Conservation (phyloP, 2,113 vertebrate species). For the Austrofundulus limnaeus region DNA sequence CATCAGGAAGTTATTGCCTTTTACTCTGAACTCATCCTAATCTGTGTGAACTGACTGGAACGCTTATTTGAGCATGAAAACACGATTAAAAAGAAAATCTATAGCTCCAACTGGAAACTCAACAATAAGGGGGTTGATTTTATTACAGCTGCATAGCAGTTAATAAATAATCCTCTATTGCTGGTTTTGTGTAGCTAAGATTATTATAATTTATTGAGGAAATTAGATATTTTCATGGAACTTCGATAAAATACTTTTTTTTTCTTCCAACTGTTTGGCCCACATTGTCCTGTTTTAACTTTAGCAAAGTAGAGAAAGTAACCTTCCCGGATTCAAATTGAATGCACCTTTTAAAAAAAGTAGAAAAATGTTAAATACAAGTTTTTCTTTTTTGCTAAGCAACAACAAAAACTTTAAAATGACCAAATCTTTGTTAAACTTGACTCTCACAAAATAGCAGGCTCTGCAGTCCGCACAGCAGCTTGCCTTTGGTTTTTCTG, state of each 20-base stretch:
- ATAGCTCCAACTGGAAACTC: conserved; percentile 11
- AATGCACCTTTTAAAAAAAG: background rate
- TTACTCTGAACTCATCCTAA: conserved; percentile 21
- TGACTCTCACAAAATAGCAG: conserved; percentile 16
- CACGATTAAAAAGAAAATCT: background rate
- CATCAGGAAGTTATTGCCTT: conserved; percentile 25
- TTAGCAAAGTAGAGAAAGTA: too few species aligned
- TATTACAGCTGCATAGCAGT: background rate
- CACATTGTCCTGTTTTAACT: too few species aligned
- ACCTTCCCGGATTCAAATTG: too few species aligned
- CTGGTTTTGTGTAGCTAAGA: background rate
- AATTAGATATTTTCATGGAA: conserved; percentile 7
- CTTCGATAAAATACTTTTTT: background rate
- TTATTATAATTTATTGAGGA: conserved; percentile 1
- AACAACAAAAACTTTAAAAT: background rate
- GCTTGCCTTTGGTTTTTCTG: conserved; percentile 62
- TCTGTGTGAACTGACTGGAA: conserved; percentile 18
- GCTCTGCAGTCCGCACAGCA: background rate
- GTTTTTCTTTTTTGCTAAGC: background rate
- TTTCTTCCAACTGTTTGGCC: too few species aligned
- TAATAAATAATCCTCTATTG: background rate
- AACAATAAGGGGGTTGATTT: conserved; percentile 11
- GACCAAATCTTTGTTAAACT: background rate
- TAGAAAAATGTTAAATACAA: background rate
- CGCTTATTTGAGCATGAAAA: conserved; percentile 11